Base-by-base conservation (phyloP, 2,797 vertebrate species). In the Chelmon rostratus region DNA sequence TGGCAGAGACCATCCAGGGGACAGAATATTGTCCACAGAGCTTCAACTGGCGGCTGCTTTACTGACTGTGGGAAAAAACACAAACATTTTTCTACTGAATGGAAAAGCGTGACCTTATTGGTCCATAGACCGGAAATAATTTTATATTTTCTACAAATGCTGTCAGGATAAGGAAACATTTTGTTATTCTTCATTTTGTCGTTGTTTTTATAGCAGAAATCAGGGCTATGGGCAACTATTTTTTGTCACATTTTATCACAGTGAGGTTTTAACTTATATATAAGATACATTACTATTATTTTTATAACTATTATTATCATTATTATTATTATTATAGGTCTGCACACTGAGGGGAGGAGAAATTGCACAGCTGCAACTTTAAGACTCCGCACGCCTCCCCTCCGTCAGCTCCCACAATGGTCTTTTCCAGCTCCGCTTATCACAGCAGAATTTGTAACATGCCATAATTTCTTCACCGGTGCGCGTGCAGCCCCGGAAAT, bases 401-500 rank as follows among this genome's bases (percentile, higher is more conserved):
- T 95, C 84, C 82, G 72, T 64, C 89, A 77, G 67, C 82, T 72
- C 89, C 78, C 67, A 95, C 96, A 97, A 97, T 99, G 98, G 97
- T 99, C 95, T 97, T 95, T 96, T 92, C 98, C 98, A 95, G 96
- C 96, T 96, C 95, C 94, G 96, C 96, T 97, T 94, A 94, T 93
- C 96, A 91, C 95, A 94, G 97, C 97, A 95, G 93, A 96, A 96
- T 96, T 96, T 96, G 95, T 95, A 97, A 96, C 97, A 94, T 97
- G 97, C 97, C 96, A 97, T 98, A 95, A 97, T 97, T 88, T 96
- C 89, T 94, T 81, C 68, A 70, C 95, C 96, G 92, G 56, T 65
- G 63, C 72, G 77, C 54, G 47, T n/a, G 23, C 47, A 78, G 80
- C 90, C 85, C 88, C 87, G 89, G 84, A 89, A 92, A 92, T 85